Conservation (phyloP, 2,888 invertebrate genomes). For the Microplitis manilae region DNA sequence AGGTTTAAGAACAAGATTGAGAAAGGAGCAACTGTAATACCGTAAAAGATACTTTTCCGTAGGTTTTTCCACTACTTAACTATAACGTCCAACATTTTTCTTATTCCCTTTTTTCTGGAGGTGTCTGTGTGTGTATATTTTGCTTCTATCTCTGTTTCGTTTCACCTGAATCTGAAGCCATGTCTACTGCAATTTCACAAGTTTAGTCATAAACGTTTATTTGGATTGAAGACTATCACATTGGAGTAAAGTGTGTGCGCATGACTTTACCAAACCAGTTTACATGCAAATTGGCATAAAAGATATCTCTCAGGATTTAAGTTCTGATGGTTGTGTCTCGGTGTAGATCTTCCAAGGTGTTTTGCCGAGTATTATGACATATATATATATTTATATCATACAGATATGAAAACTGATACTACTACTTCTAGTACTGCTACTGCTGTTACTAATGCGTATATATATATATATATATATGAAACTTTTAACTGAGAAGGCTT, state of each 20-base stretch:
- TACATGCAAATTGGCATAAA: conserved; percentile 41
- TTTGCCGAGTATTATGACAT: not conserved
- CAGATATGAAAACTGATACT: not conserved
- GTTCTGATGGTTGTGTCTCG: conserved; percentile 40
- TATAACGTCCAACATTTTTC: conserved; percentile 1
- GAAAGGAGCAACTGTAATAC: conserved; percentile 12
- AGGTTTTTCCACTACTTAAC: conserved; percentile 3
- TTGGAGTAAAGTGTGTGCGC: conserved; percentile 24
- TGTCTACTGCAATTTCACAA: conserved; percentile 36
- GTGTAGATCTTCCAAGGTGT: conserved; percentile 36
- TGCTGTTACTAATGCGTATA: not conserved
- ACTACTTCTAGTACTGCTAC: not conserved
- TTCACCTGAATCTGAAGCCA: not conserved
- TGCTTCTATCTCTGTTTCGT: not conserved
- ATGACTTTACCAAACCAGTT: conserved; percentile 36
- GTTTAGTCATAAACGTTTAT: conserved; percentile 43
- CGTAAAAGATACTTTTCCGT: conserved; percentile 2
- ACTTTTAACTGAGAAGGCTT: not conserved
- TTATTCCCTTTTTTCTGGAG: not conserved
- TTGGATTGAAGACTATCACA: conserved; percentile 34
- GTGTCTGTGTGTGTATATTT: no score
- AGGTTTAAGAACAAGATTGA: not conserved
- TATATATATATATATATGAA: not conserved
- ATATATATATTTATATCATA: not conserved
- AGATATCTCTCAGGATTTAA: conserved; percentile 44